A percentile compares a stretch with the other conserved stretches of the same genome.
phyloP scores from a whole-genome alignment of 1,140 invertebrate species.

The Cherax quadricarinatus region DNA sequence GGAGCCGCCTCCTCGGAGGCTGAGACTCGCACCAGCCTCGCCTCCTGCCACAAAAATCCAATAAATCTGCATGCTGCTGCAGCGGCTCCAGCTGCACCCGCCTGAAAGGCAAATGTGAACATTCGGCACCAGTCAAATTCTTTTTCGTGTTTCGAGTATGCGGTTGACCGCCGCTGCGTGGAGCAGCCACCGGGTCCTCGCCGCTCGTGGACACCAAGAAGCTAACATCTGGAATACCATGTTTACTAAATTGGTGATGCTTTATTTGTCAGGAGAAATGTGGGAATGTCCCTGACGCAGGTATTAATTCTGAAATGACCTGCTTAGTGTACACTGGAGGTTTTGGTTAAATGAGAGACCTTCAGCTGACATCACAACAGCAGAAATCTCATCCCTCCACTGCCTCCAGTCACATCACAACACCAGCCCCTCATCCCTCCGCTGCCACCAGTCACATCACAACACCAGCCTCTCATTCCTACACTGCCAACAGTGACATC shows the following conservation, averaged over 20 bases:
- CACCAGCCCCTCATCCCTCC: too few species aligned
- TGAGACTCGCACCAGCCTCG: not conserved
- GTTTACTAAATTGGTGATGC: too few species aligned
- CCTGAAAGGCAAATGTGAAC: constrained; percentile 7
- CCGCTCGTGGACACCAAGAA: too few species aligned
- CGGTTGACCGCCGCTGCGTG: not conserved
- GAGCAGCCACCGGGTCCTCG: not conserved
- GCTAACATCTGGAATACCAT: too few species aligned
- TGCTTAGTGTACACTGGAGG: too few species aligned
- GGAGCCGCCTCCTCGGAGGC: not conserved
- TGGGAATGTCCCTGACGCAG: too few species aligned
- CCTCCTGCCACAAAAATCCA: constrained; percentile 6
- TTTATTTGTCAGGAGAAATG: too few species aligned
- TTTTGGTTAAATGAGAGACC: too few species aligned
- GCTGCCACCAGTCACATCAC: not conserved
- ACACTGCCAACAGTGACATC: not conserved
- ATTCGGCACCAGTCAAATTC: not conserved
- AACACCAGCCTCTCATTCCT: not conserved
- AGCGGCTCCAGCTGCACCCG: not conserved
- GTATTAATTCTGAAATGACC: too few species aligned
- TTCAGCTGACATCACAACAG: not conserved
- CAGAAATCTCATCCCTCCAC: not conserved
- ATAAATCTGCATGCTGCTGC: constrained; percentile 11
- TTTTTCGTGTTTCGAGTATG: not conserved
- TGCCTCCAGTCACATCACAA: not conserved